Base-by-base conservation (phyloP, 2,113 vertebrate species). In the Okapia johnstoni region DNA sequence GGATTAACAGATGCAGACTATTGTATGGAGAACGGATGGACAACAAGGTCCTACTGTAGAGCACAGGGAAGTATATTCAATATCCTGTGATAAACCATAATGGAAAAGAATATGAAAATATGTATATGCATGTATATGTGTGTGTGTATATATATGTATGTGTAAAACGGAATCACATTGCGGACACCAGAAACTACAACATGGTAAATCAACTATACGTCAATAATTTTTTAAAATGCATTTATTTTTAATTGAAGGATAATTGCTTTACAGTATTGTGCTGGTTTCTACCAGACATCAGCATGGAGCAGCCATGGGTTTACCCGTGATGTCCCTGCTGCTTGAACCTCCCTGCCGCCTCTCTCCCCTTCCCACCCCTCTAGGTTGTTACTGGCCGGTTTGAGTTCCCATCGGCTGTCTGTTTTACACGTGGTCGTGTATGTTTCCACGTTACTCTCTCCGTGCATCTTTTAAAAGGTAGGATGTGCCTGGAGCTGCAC, bases 381-480 rank as follows among this genome's bases (percentile, higher is more conserved):
- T 5, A 36, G n/a, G 63, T 36, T 36, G 9, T 70, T 40, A 21
- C 63, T 2, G 10, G 36, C 19, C 1, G n/a, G n/a, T 1, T 3
- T 3, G 19, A 36, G 19, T 40, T 70, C 19, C 63, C 2, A 1
- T 8, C 23, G 63, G 63, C 63, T 36, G 63, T 21, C n/a, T 70
- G 2, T 36, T 3, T 70, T 0, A 36, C 9, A 21, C 19, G 6
- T 0, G 36, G 66, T 23, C 5, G 10, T 11, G 10, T 21, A 0
- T 40, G 66, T 25, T 40, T 73, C 66, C 36, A 0, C 6, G 66
- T 40, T 25, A 23, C 36, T 12, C 10, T 73, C 36, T 73, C n/a
- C 19, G 13, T 23, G 1, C 36, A 0, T 73, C 19, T 73, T 40
- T 40, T 12, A 73, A 25, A 36, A 21, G 54, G 2, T 16, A 70